These are phyloP conservation scores for Nemoura dubitans DNA, from an alignment of 2,888 invertebrate genomes.

Conservation along the genomic window DNA sequence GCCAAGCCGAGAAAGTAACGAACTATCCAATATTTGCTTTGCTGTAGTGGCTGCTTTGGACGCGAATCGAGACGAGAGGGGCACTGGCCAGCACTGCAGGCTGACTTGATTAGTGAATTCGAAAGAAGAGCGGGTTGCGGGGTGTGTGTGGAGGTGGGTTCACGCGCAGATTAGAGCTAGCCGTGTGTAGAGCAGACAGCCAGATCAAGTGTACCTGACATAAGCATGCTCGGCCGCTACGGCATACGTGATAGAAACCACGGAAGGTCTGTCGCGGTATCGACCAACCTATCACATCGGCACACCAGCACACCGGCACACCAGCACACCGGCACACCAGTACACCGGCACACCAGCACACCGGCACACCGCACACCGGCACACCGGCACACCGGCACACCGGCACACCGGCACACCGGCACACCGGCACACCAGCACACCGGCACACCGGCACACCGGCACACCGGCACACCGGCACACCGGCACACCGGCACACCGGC, in stretches of 20 bases:
- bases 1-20: background rate
- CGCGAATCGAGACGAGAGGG: background rate
- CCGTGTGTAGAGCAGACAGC: background rate
- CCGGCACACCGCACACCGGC: too few species aligned
- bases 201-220: background rate
- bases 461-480: too few species aligned
- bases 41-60: background rate
- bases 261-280: background rate
- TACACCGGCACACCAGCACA: too few species aligned
- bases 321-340: too few species aligned
- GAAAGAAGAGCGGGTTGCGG: background rate
- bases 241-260: background rate
- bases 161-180: background rate
- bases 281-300: too few species aligned
- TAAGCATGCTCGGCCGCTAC: background rate
- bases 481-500: too few species aligned
- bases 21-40: constrained; percentile 1
- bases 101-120: constrained; percentile 7
- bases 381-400: too few species aligned
- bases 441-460: too few species aligned
- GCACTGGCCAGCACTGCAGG: background rate
- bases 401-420: too few species aligned
- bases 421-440: too few species aligned
- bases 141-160: background rate
- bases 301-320: too few species aligned